A percentile compares a stretch with the other conserved stretches of the same genome.
phyloP scores from a whole-genome alignment of 2,797 vertebrate genomes.

The Sebastes cheni region DNA sequence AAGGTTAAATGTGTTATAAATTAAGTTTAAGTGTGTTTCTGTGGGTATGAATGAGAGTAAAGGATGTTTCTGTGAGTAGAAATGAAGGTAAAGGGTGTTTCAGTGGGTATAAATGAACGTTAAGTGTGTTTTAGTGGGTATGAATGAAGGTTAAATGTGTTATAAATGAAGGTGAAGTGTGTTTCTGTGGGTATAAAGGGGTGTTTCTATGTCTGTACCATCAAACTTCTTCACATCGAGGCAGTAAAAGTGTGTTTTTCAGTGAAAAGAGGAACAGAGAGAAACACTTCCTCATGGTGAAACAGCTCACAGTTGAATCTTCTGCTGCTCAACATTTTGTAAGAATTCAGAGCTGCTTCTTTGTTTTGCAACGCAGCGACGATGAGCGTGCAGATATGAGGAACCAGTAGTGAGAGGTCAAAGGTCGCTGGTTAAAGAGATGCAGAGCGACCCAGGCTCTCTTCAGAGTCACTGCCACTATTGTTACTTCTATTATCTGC shows the following conservation, averaged over 20 bases:
- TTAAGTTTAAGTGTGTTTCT: too few relatives aligned
- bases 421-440: not conserved
- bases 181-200: not conserved
- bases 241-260: not conserved
- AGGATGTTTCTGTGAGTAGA: too few relatives aligned
- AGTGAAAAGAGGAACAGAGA: conserved; percentile 53
- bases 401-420: not conserved
- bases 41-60: too few relatives aligned
- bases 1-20: too few relatives aligned
- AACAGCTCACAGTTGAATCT: not conserved
- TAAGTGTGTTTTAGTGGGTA: too few relatives aligned
- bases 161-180: not conserved
- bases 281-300: conserved; percentile 36
- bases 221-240: not conserved
- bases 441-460: too few relatives aligned
- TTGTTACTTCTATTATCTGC: too few relatives aligned
- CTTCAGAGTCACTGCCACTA: too few relatives aligned
- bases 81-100: too few relatives aligned
- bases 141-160: too few relatives aligned
- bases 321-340: conserved; percentile 2
- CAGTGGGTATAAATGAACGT: rapidly evolving
- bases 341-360: conserved; percentile 8
- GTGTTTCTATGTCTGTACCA: not conserved
- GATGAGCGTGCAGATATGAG: not conserved
- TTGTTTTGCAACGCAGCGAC: conserved; percentile 2